phyloP scores from a whole-genome alignment of 2,797 vertebrate genomes.

The Gallinago solitaria region DNA sequence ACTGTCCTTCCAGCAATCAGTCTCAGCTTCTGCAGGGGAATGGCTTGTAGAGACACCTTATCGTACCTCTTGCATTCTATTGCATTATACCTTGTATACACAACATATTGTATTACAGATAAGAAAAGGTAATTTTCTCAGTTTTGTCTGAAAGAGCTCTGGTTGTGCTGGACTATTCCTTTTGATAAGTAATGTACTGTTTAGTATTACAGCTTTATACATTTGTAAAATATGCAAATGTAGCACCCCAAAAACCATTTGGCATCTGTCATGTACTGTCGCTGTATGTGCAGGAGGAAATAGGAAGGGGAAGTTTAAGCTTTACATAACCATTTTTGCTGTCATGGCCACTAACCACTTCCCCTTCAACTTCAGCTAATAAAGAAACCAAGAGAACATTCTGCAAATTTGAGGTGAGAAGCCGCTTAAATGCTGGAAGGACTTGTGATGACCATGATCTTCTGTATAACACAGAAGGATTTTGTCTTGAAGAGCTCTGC shows the following conservation, averaged over 20 bases:
- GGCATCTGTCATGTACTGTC: background rate
- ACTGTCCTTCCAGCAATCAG: background rate
- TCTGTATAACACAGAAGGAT: too few species aligned
- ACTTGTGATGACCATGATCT: background rate
- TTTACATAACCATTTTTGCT: background rate
- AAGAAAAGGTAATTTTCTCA: background rate
- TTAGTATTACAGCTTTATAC: background rate
- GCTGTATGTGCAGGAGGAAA: background rate
- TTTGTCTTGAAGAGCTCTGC: background rate
- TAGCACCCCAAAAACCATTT: background rate
- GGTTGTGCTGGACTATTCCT: background rate
- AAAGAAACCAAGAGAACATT: background rate
- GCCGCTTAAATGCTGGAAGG: background rate
- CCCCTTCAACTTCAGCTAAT: background rate
- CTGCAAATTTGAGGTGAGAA: background rate
- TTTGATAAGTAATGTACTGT: background rate
- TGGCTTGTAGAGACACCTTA: rapidly evolving
- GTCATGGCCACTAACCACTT: background rate
- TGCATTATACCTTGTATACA: background rate
- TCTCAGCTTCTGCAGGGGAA: background rate
- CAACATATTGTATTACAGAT: background rate
- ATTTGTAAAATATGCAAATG: background rate
- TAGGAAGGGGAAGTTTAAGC: background rate
- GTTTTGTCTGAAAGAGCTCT: background rate
- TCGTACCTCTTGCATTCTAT: background rate